These are phyloP conservation scores for Spilarctia lutea DNA, from an alignment of 2,888 invertebrate species.

Conservation along the genomic window DNA sequence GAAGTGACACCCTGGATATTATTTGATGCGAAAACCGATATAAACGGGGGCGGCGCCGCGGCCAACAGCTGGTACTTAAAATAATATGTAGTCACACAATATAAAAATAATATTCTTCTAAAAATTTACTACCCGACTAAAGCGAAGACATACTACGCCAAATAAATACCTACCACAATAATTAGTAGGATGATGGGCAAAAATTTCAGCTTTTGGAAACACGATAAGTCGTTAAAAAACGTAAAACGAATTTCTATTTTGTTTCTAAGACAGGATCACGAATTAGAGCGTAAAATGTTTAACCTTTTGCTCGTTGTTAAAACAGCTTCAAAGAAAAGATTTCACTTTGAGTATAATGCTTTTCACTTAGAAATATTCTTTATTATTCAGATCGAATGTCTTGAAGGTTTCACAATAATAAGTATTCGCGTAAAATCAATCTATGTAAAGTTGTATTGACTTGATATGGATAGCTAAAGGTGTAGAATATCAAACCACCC, in stretches of 20 bases:
- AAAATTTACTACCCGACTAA: too few species aligned
- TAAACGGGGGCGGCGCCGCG: too few species aligned
- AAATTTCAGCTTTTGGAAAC: neutral
- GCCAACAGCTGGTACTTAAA: too few species aligned
- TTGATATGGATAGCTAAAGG: neutral
- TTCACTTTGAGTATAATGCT: constrained; percentile 4
- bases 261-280: neutral
- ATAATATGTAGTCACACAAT: too few species aligned
- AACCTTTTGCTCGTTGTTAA: constrained; percentile 7
- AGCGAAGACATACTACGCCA: neutral
- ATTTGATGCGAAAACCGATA: too few species aligned
- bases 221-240: neutral
- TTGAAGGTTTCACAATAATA: neutral
- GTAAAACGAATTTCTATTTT: neutral
- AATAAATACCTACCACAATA: neutral
- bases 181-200: neutral
- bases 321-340: constrained; percentile 7
- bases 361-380: neutral
- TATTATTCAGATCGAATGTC: neutral
- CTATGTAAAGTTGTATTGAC: neutral
- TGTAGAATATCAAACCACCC: neutral
- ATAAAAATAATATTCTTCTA: too few species aligned
- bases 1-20: too few species aligned
- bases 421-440: neutral
- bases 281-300: constrained; percentile 5